These are phyloP conservation scores for Rhynchonycteris naso DNA, from an alignment of 2,797 vertebrate genomes.

Conservation along the genomic window DNA sequence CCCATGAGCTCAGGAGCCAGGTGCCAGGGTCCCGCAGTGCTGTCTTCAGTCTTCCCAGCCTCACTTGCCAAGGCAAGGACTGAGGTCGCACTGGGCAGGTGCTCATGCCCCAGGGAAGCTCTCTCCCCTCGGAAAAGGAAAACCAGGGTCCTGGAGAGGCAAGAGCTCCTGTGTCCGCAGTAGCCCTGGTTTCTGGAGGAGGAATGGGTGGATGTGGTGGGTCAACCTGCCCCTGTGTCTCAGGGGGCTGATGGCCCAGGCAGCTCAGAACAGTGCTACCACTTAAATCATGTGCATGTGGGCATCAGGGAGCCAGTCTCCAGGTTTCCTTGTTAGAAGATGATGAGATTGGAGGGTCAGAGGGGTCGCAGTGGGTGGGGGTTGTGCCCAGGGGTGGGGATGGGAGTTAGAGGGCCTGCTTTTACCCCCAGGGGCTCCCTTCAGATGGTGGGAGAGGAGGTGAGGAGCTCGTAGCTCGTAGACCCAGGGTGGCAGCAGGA, in stretches of 20 bases:
- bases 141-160: neutral
- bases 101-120: neutral
- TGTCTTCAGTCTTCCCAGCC: neutral
- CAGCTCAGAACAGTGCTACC: neutral
- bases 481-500: neutral
- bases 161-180: neutral
- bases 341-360: neutral
- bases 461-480: neutral
- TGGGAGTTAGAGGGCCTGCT: neutral
- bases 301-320: neutral
- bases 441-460: neutral
- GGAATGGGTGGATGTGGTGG: neutral
- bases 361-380: neutral
- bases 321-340: constrained; percentile 2
- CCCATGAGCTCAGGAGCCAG: neutral
- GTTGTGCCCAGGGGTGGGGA: neutral
- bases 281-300: neutral
- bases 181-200: neutral
- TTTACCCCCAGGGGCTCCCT: neutral
- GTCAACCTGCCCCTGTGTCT: neutral
- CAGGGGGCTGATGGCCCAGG: neutral
- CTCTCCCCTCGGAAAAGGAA: neutral
- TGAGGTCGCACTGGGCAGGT: neutral
- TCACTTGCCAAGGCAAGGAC: constrained; percentile 63
- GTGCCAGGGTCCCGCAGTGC: neutral